These are phyloP conservation scores for Heteromurus nitidus DNA, from an alignment of 2,888 invertebrate species.

Conservation along the genomic window DNA sequence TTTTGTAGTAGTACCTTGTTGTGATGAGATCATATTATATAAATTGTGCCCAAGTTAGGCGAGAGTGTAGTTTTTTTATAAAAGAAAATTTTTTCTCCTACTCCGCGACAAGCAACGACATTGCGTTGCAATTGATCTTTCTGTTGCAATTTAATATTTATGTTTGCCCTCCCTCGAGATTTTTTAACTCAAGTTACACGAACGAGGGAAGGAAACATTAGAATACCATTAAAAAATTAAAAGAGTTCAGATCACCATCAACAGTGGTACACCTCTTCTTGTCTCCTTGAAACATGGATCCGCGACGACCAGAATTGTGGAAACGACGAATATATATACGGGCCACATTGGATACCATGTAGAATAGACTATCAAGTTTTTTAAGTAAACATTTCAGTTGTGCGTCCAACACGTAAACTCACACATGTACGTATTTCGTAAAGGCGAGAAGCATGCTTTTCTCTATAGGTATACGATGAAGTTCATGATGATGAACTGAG, in stretches of 20 bases:
- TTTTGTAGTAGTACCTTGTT: constrained; percentile 23
- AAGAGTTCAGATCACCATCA: constrained; percentile 64
- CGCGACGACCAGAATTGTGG: too few relatives aligned
- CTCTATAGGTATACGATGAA: constrained; percentile 7
- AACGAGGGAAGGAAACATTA: constrained; percentile 50
- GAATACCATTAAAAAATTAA: constrained; percentile 63
- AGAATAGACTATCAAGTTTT: too few relatives aligned
- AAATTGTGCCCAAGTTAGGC: constrained; percentile 45
- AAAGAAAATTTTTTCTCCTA: too few relatives aligned
- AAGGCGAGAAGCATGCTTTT: too few relatives aligned
- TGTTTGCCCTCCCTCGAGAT: constrained; percentile 60
- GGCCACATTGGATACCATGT: too few relatives aligned
- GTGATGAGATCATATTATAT: constrained; percentile 55
- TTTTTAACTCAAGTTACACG: constrained; percentile 58
- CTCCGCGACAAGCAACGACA: constrained; percentile 15
- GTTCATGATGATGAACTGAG: constrained; percentile 40
- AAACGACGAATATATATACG: too few relatives aligned
- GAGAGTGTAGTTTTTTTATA: constrained; percentile 5
- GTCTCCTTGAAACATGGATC: too few relatives aligned
- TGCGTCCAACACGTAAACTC: too few relatives aligned
- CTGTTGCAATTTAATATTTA: constrained; percentile 65
- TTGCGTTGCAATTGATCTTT: constrained; percentile 9
- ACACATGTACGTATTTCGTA: constrained; percentile 11
- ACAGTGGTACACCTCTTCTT: too few relatives aligned
- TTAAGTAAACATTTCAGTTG: too few relatives aligned